A percentile compares a stretch with the other conserved stretches of the same genome.
Evolutionary conservation across 2,888 invertebrate genomes (phyloP).

Genomic region (Tetragonula carbonaria): DNA sequence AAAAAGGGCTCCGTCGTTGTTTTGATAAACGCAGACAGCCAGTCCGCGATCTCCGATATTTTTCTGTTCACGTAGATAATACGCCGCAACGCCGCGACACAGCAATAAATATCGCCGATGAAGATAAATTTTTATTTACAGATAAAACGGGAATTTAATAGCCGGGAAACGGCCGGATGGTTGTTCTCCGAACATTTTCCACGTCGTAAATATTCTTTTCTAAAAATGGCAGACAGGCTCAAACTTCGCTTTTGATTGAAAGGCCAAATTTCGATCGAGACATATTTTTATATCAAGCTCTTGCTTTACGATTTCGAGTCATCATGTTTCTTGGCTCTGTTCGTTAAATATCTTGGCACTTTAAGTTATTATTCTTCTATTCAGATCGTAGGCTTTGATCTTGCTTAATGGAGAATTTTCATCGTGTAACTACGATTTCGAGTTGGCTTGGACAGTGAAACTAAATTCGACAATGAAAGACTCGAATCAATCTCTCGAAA

Average conservation of each 20-base stretch:
- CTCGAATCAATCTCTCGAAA: too few relatives aligned
- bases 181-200: background rate
- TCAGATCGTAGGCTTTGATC: too few relatives aligned
- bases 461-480: too few relatives aligned
- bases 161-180: background rate
- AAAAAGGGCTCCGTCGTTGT: background rate
- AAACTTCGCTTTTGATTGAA: background rate
- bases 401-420: too few relatives aligned
- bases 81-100: background rate
- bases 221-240: background rate
- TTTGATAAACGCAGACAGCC: background rate
- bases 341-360: too few relatives aligned
- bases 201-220: background rate
- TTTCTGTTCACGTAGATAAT: background rate
- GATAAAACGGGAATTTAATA: background rate
- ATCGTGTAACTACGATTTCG: too few relatives aligned
- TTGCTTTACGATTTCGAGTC: too few relatives aligned
- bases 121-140: background rate
- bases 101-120: background rate
- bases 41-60: background rate
- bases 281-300: too few relatives aligned
- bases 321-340: too few relatives aligned
- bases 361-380: too few relatives aligned
- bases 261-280: background rate
- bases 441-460: too few relatives aligned